Conservation (phyloP, 2,797 vertebrate genomes). For the Glyptemys insculpta region DNA sequence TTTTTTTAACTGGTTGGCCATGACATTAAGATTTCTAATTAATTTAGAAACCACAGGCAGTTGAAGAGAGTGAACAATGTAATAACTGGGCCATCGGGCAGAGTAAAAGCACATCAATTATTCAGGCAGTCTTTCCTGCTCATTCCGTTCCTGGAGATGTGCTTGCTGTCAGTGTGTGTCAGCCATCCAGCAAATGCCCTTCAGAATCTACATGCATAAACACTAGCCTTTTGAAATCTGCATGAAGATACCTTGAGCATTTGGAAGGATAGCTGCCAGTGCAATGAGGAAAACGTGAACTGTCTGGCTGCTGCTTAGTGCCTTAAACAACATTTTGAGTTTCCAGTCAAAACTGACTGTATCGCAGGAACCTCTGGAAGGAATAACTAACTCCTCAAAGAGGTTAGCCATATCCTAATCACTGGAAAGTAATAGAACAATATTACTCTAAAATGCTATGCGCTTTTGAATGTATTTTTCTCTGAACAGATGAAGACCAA, state of each 20-base stretch:
- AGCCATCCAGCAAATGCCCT: slow-evolving; percentile 73
- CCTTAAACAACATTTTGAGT: neutral
- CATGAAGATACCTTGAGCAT: slow-evolving; percentile 55
- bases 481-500: neutral
- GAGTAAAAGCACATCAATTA: slow-evolving; percentile 76
- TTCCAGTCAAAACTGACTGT: neutral
- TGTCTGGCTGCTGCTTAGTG: rapidly evolving
- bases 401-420: neutral
- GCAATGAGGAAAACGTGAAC: neutral
- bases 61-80: slow-evolving; percentile 67
- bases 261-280: slow-evolving; percentile 45
- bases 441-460: neutral
- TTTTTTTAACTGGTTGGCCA: slow-evolving; percentile 43
- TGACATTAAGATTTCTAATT: slow-evolving; percentile 77
- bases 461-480: neutral
- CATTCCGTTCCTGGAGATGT: slow-evolving; percentile 71
- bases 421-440: neutral
- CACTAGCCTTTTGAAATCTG: slow-evolving; percentile 74
- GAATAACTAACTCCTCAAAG: neutral
- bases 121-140: slow-evolving; percentile 70
- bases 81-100: slow-evolving; percentile 71
- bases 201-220: slow-evolving; percentile 78
- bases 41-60: slow-evolving; percentile 73
- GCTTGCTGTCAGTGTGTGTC: slow-evolving; percentile 78
- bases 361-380: neutral